Conservation (phyloP, 2,113 vertebrate genomes). For the Puma concolor region DNA sequence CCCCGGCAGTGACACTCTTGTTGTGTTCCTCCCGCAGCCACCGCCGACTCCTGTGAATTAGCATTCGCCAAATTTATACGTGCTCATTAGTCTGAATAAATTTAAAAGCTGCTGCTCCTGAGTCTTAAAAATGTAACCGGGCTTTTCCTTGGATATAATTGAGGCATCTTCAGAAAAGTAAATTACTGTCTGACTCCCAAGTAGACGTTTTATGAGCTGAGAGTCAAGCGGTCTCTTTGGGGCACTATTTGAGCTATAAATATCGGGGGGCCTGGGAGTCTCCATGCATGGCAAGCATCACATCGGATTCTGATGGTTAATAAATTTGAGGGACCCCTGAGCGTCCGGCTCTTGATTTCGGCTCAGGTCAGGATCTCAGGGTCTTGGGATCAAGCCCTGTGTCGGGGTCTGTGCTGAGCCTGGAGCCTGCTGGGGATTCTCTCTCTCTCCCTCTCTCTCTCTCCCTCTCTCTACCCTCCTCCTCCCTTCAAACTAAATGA, state of each 20-base stretch:
- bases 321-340: too few relatives aligned
- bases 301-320: not conserved
- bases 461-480: too few relatives aligned
- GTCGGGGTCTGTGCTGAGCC: too few relatives aligned
- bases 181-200: slow-evolving; percentile 70
- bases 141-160: slow-evolving; percentile 84
- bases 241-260: slow-evolving; percentile 69
- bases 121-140: slow-evolving; percentile 80
- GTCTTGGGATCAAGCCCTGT: too few relatives aligned
- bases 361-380: too few relatives aligned
- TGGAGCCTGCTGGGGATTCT: too few relatives aligned
- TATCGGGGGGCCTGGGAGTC: not conserved
- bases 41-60: slow-evolving; percentile 87
- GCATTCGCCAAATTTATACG: slow-evolving; percentile 94
- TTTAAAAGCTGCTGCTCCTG: slow-evolving; percentile 91
- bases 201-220: slow-evolving; percentile 74
- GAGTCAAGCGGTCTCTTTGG: slow-evolving; percentile 69
- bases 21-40: slow-evolving; percentile 86
- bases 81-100: slow-evolving; percentile 98
- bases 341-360: too few relatives aligned
- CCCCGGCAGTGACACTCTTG: slow-evolving; percentile 94
- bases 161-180: slow-evolving; percentile 82
- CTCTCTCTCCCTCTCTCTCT: too few relatives aligned
- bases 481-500: too few relatives aligned
- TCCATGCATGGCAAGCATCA: fast-evolving